Conservation (phyloP, 2,113 vertebrate species). For the Phalacrocorax pelagicus region DNA sequence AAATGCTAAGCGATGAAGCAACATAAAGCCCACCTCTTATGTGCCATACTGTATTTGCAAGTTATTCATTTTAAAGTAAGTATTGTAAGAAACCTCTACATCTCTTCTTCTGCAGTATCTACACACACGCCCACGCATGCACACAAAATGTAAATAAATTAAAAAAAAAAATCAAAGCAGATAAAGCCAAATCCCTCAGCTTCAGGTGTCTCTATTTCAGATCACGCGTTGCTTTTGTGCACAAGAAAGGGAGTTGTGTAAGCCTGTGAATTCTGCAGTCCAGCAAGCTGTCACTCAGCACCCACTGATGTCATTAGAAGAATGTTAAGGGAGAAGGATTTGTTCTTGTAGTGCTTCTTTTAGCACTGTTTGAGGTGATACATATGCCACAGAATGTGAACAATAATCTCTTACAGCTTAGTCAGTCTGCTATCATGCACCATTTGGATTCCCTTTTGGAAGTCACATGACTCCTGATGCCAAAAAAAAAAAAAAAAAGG, state of each 20-base stretch:
- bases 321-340: neutral
- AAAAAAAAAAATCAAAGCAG: neutral
- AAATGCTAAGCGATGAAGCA: neutral
- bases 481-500: constrained; percentile 6
- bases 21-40: neutral
- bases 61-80: neutral
- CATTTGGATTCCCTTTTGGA: constrained; percentile 56
- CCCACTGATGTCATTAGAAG: neutral
- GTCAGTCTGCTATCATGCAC: constrained; percentile 15
- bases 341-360: neutral
- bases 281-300: neutral
- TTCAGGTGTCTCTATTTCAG: neutral
- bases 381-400: constrained; percentile 56
- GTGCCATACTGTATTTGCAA: constrained; percentile 51
- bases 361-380: constrained; percentile 42
- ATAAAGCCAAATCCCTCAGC: constrained; percentile 45
- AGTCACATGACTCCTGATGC: constrained; percentile 36
- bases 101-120: neutral
- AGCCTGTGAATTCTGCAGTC: constrained; percentile 1
- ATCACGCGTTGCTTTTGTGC: neutral
- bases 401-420: neutral
- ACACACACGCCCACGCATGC: neutral
- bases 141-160: constrained; percentile 21
- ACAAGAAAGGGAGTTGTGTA: neutral
- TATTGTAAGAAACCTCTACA: neutral